phyloP scores from a whole-genome alignment of 2,113 vertebrate species.

The Cyanocitta stelleri region DNA sequence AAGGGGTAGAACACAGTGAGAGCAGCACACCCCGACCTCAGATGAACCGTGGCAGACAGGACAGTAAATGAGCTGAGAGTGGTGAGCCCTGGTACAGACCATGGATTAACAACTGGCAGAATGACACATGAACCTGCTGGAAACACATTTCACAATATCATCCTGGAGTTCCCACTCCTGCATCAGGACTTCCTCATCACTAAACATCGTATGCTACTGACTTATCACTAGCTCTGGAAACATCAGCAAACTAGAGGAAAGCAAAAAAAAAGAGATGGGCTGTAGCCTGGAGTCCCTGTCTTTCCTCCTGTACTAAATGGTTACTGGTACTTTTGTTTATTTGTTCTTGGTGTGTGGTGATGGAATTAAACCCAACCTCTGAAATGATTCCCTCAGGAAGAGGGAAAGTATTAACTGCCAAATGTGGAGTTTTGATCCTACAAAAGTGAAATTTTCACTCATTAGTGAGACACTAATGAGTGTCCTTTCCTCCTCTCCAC shows the following conservation, averaged over 20 bases:
- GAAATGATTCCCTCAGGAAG: background rate
- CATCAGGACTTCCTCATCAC: background rate
- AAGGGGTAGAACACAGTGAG: background rate
- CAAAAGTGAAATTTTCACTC: background rate
- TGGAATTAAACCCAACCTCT: background rate
- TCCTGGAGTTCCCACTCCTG: background rate
- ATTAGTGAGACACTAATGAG: background rate
- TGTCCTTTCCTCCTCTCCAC: background rate
- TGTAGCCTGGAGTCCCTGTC: background rate
- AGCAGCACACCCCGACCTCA: background rate
- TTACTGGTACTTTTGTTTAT: background rate
- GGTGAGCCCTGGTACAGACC: background rate
- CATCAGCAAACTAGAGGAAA: background rate
- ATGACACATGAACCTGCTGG: background rate
- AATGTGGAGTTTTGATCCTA: background rate
- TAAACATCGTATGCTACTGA: background rate
- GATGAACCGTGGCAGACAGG: background rate
- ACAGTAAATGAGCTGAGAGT: background rate
- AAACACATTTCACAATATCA: background rate
- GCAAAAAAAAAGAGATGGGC: background rate
- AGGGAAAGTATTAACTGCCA: background rate
- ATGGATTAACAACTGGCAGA: background rate
- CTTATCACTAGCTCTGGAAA: background rate
- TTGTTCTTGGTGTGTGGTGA: background rate
- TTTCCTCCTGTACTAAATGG: background rate